phyloP scores from a whole-genome alignment of 2,888 invertebrate genomes.

The Andrena dorsata region DNA sequence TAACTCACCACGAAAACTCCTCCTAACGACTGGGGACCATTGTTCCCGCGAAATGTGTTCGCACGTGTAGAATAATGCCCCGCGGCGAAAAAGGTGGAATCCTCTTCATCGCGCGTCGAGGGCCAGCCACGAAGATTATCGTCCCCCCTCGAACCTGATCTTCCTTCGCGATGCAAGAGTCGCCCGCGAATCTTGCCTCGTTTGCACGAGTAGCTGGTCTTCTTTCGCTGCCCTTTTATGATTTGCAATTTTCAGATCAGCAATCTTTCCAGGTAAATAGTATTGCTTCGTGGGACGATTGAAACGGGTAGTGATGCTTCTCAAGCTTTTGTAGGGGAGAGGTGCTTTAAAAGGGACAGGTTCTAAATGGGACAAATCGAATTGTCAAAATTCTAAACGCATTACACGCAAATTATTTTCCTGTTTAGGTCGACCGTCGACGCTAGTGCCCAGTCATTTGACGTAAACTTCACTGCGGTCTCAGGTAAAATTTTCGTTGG shows the following conservation, averaged over 20 bases:
- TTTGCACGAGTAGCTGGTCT: neutral
- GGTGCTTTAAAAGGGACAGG: too few species aligned
- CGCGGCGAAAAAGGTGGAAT: conserved; percentile 50
- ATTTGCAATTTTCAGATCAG: neutral
- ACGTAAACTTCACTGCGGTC: too few species aligned
- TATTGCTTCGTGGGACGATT: neutral
- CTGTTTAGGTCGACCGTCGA: too few species aligned
- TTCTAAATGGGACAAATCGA: too few species aligned
- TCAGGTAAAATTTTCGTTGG: too few species aligned
- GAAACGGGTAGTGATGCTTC: neutral
- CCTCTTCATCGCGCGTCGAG: conserved; percentile 38
- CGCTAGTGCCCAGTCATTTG: too few species aligned
- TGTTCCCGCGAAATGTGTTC: conserved; percentile 76
- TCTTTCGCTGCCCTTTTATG: neutral
- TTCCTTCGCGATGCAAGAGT: neutral
- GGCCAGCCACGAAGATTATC: conserved; percentile 54
- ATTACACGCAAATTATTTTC: too few species aligned
- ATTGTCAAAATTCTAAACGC: too few species aligned
- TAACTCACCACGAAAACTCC: conserved; percentile 62
- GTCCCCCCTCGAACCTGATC: neutral
- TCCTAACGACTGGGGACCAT: conserved; percentile 73
- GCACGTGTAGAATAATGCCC: conserved; percentile 74
- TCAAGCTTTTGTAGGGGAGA: too few species aligned
- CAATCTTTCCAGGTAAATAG: conserved; percentile 3
- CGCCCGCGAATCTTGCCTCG: conserved; percentile 10